phyloP scores from a whole-genome alignment of 2,797 vertebrate genomes.

The Girardinus metallicus region DNA sequence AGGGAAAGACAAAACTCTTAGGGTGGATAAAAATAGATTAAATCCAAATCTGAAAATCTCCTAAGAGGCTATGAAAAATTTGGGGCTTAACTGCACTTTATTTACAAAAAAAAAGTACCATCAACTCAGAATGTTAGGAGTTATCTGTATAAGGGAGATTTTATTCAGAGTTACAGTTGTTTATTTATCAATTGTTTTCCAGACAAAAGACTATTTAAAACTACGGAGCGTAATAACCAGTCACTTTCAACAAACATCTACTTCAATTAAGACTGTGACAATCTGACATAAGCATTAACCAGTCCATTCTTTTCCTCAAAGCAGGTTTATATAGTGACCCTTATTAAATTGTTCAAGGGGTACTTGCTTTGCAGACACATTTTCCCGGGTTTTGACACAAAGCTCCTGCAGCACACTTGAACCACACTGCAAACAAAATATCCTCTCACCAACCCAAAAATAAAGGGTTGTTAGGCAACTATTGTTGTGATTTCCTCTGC shows the following conservation, averaged over 20 bases:
- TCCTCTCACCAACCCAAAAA: constrained; percentile 33
- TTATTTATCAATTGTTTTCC: neutral
- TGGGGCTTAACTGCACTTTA: neutral
- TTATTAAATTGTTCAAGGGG: constrained; percentile 37
- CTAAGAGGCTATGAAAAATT: neutral
- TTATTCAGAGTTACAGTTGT: neutral
- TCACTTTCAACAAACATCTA: constrained; percentile 9
- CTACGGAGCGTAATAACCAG: neutral
- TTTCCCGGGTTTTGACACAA: constrained; percentile 37
- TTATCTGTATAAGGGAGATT: neutral
- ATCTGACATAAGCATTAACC: constrained; percentile 16
- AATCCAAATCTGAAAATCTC: neutral
- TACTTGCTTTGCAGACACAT: constrained; percentile 28
- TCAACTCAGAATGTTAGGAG: neutral
- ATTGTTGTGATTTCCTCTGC: constrained; percentile 68
- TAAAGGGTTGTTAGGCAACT: constrained; percentile 63
- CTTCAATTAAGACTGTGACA: constrained; percentile 20
- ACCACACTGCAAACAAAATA: constrained; percentile 22
- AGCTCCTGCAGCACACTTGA: constrained; percentile 21
- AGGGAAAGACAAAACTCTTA: neutral
- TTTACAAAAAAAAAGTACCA: neutral
- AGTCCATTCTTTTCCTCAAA: constrained; percentile 39
- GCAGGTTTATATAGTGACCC: constrained; percentile 42
- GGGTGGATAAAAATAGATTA: neutral
- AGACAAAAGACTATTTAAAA: neutral